Evolutionary conservation across 2,113 vertebrate genomes (phyloP).

Genomic region (Sturnus vulgaris): DNA sequence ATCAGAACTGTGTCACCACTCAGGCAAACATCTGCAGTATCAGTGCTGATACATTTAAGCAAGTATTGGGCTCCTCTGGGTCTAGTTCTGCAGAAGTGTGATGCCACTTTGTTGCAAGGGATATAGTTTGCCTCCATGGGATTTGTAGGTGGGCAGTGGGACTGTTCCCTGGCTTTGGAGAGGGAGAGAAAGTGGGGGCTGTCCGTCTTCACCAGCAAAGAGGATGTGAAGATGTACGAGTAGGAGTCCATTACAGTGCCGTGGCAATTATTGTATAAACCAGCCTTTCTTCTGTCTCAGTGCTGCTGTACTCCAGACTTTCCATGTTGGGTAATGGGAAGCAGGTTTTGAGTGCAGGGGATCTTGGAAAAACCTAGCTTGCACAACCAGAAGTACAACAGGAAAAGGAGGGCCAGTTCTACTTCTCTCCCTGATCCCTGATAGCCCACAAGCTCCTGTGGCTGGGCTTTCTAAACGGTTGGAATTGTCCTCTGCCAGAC

Average conservation of each 20-base stretch:
- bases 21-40: background rate
- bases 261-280: background rate
- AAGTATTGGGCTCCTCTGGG: background rate
- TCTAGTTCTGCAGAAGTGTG: background rate
- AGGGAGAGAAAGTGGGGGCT: background rate
- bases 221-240: background rate
- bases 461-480: background rate
- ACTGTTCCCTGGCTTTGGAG: background rate
- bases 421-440: background rate
- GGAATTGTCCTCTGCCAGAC: background rate
- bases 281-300: background rate
- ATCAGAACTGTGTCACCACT: background rate
- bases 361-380: background rate
- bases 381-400: background rate
- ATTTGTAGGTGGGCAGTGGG: background rate
- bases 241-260: background rate
- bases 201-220: background rate
- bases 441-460: background rate
- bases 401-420: background rate
- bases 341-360: background rate
- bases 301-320: background rate
- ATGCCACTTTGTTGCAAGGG: background rate
- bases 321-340: background rate
- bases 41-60: background rate
- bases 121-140: background rate